Evolutionary conservation across 1,140 invertebrate genomes (phyloP), one percentile per base, ranked within the genome.

Genomic region (Tyrophagus putrescentiae): DNA sequence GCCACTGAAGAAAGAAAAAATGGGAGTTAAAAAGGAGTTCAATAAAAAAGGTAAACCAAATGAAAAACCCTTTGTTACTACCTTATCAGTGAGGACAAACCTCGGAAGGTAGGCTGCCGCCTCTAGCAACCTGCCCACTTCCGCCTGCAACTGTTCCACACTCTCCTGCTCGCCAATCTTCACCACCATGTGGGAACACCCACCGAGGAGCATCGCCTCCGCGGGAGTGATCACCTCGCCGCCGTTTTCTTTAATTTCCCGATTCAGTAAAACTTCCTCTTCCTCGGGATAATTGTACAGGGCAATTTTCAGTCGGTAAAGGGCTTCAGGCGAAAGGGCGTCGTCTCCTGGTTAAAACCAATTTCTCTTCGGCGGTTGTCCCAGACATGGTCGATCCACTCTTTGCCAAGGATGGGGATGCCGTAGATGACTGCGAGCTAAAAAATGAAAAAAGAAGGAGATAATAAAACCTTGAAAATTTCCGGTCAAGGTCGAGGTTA

Each of bases 301-400:
- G 72, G 84, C 85, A 23, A 96, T 79, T 66, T 78, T 80, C 25
- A 85, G 82, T 85, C 86, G 69, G 84, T 81, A 70, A 97, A 95
- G 56, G 87, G 85, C 71, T 85, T 88, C 52, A 94, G 68, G 66
- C 84, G 84, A 71, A 85, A 81, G 64, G 83, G 82, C 67, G 70
- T 72, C 71, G 83, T 83, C 28, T 78, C 74, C 23, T 78, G 67
- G 64, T 85, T 78, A n/a, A n/a, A n/a, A n/a, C n/a, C n/a, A n/a
- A n/a, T n/a, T n/a, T n/a, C n/a, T n/a, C n/a, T n/a, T 69, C 87
- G 77, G 61, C 76, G 66, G n/a, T 73, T 66, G 54, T 73, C 80
- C 92, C 92, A 98, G 48, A 85, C 80, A 60, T 81, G 76, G 69
- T 81, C 76, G 13, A 98, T 82, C 92, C 92, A 98, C 33, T 83